Conservation (phyloP, 2,888 invertebrate genomes). For the Rhagophthalmus giganteus region DNA sequence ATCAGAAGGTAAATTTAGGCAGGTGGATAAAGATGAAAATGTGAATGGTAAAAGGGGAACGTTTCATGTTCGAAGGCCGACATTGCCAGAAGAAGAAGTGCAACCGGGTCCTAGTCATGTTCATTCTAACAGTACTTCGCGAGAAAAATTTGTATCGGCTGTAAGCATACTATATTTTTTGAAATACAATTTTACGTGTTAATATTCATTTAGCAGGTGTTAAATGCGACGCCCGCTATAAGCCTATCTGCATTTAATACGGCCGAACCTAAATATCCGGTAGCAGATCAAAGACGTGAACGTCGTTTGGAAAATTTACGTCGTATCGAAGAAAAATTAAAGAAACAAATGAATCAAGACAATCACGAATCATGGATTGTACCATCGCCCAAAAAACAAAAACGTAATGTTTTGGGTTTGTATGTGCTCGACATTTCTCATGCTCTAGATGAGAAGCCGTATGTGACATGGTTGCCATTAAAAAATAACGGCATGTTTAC, state of each 20-base stretch:
- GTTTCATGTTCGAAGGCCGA: constrained; percentile 42
- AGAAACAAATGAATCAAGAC: constrained; percentile 26
- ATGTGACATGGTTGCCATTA: constrained; percentile 70
- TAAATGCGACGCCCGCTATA: constrained; percentile 43
- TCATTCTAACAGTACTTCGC: constrained; percentile 6
- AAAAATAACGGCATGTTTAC: constrained; percentile 59
- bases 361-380: constrained; percentile 9
- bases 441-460: constrained; percentile 67
- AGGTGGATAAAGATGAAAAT: constrained; percentile 70
- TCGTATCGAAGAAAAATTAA: constrained; percentile 60
- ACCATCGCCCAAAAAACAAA: constrained; percentile 61
- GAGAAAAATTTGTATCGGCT: constrained; percentile 6
- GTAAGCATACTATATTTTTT: too few relatives aligned
- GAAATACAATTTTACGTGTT: too few relatives aligned
- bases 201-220: constrained; percentile 3
- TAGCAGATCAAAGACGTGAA: constrained; percentile 58
- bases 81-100: constrained; percentile 38
- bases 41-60: constrained; percentile 72
- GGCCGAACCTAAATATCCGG: constrained; percentile 17
- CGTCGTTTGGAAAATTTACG: constrained; percentile 66
- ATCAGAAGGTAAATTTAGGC: constrained; percentile 48
- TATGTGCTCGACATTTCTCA: constrained; percentile 85
- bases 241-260: constrained; percentile 62
- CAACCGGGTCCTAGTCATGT: constrained; percentile 27
- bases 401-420: constrained; percentile 70